Conservation (phyloP, 2,797 vertebrate species). For the Manis pentadactyla region DNA sequence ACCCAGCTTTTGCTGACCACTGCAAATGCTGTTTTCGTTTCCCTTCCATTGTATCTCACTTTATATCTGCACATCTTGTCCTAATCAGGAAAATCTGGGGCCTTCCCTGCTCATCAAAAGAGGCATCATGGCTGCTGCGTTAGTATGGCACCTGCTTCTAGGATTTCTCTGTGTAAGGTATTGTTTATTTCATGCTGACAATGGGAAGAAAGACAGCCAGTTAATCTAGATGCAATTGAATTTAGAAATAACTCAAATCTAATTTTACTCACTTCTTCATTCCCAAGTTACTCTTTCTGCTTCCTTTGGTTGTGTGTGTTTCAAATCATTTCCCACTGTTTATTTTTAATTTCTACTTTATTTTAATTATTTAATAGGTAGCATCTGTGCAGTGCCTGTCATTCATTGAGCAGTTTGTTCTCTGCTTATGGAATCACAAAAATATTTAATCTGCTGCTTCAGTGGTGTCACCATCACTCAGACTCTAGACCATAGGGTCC, state of each 20-base stretch:
- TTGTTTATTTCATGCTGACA: constrained; percentile 78
- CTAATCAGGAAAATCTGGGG: constrained; percentile 8
- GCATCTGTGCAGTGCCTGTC: constrained; percentile 78
- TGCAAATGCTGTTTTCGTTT: constrained; percentile 34
- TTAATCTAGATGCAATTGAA: constrained; percentile 75
- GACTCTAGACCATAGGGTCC: neutral
- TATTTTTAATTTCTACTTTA: constrained; percentile 82
- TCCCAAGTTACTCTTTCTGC: constrained; percentile 76
- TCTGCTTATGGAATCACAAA: constrained; percentile 68
- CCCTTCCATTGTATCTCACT: neutral
- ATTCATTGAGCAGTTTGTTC: constrained; percentile 72
- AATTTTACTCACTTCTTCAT: constrained; percentile 75
- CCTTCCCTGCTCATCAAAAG: neutral
- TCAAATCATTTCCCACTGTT: constrained; percentile 77
- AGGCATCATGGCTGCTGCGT: neutral
- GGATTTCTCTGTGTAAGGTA: constrained; percentile 75
- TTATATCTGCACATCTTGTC: neutral
- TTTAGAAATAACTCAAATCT: constrained; percentile 77
- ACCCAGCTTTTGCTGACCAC: neutral
- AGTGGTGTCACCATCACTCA: neutral
- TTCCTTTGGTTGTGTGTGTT: constrained; percentile 74
- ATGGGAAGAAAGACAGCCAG: constrained; percentile 57
- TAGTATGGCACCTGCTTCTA: constrained; percentile 60
- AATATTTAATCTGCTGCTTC: constrained; percentile 63
- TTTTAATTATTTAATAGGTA: constrained; percentile 83